Evolutionary conservation across 2,888 invertebrate genomes (phyloP), one percentile per base, ranked within the genome.

Genomic region (Cosmia pyralina): DNA sequence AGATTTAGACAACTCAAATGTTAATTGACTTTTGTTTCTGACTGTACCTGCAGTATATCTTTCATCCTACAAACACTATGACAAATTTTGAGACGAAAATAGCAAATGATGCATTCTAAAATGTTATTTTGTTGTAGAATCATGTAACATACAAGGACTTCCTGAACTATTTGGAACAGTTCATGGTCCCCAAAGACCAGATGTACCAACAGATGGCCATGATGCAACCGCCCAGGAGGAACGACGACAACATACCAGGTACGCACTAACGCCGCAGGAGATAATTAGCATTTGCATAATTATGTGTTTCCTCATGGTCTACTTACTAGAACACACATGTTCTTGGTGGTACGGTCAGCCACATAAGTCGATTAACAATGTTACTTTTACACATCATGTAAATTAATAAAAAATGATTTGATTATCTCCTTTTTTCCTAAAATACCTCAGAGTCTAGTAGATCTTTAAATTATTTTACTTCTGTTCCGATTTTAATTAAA

Each of bases 131-230:
- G 28, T 87, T 87, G 4, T 90, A 97, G 97, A 97, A 97, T 77
- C 97, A 97, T 89, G 97, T 97, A 71, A 97, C 97, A 0, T 98
- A 97, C 89, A 96, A 97, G 69, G 97, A 97, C 83, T 98, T 97
- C 89, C 90, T 97, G 44, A 96, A 97, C 75, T 97, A 97, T 86
- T 92, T 97, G 70, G 97, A 97, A 82, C 97, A 97, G 85, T 97
- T 97, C 88, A 95, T 97, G 88, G 91, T 94, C 13, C 94, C 95
- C 1, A 94, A 92, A 81, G 96, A 94, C 69, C 95, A 94, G 88
- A 94, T 94, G 94, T 96, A 92, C 85, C 93, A 94, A 79, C 94
- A 94, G 73, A 94, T 94, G 95, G 91, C 93, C 4, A 92, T 94
- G 91, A 93, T 94, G 94, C 94, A 93, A 85, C 90, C 93, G n/a